Conservation (phyloP, 2,888 invertebrate species). For the Apodemia zela region DNA sequence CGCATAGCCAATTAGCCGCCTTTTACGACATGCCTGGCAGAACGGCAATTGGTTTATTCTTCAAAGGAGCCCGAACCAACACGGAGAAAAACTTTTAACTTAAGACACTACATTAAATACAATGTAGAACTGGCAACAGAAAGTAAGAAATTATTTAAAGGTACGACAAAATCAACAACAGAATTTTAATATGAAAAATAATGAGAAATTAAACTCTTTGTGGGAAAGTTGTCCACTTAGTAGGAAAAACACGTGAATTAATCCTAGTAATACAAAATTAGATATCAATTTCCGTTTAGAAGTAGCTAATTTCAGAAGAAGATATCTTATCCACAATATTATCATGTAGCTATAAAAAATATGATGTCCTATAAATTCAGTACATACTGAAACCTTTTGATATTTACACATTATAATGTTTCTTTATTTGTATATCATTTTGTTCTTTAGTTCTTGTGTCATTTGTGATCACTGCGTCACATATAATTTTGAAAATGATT, state of each 20-base stretch:
- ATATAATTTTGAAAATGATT: constrained; percentile 44
- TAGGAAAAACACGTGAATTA: background rate
- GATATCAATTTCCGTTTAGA: background rate
- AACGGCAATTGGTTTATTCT: too few relatives aligned
- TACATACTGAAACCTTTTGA: background rate
- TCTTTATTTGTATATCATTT: background rate
- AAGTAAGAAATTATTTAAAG: too few relatives aligned
- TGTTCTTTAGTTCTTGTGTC: constrained; percentile 25
- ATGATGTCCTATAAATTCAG: background rate
- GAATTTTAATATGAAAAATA: too few relatives aligned
- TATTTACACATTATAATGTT: background rate
- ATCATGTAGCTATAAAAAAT: constrained; percentile 5
- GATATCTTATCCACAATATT: constrained; percentile 3
- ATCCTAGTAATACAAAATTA: background rate
- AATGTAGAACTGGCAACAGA: too few relatives aligned
- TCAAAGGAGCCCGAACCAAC: too few relatives aligned
- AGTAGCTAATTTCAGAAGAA: background rate
- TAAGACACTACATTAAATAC: too few relatives aligned
- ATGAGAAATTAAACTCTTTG: too few relatives aligned
- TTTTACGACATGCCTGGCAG: too few relatives aligned
- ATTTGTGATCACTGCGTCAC: constrained; percentile 39
- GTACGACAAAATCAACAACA: too few relatives aligned
- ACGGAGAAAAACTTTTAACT: too few relatives aligned
- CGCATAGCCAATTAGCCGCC: too few relatives aligned
- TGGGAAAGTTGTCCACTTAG: background rate